Conservation (phyloP, 2,888 invertebrate genomes). For the Cinara cedri region DNA sequence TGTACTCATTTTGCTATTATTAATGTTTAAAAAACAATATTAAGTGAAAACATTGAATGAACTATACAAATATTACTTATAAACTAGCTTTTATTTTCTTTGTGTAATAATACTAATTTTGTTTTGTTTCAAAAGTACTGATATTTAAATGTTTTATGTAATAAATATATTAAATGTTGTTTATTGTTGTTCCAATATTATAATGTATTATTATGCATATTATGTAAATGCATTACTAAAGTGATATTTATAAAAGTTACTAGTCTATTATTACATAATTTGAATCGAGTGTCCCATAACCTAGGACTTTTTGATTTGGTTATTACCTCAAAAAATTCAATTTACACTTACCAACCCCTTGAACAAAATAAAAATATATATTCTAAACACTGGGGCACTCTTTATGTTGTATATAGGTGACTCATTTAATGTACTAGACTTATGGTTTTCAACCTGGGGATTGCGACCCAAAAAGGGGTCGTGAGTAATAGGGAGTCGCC, state of each 20-base stretch:
- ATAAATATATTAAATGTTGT: constrained; percentile 51
- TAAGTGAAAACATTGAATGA: constrained; percentile 8
- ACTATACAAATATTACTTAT: constrained; percentile 38
- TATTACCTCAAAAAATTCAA: not conserved
- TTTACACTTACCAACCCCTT: not conserved
- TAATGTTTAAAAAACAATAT: not conserved
- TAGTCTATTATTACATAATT: constrained; percentile 46
- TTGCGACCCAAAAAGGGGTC: too few relatives aligned
- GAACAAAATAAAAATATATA: not conserved
- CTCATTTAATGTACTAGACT: not conserved
- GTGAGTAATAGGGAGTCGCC: too few relatives aligned
- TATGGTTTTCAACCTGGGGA: too few relatives aligned
- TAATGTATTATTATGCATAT: constrained; percentile 39
- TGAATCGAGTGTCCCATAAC: constrained; percentile 16
- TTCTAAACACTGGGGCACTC: constrained; percentile 2
- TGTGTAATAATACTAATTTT: constrained; percentile 34
- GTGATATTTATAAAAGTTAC: constrained; percentile 54
- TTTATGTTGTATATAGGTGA: not conserved
- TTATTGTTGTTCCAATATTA: constrained; percentile 51
- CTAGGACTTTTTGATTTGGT: not conserved
- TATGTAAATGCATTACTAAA: constrained; percentile 39
- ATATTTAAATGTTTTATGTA: constrained; percentile 46
- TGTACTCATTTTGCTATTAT: constrained; percentile 30
- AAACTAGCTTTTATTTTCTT: constrained; percentile 35
- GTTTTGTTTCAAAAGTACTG: constrained; percentile 47